Base-by-base conservation (phyloP, 2,113 vertebrate genomes). In the Ptychochromis oligacanthus region DNA sequence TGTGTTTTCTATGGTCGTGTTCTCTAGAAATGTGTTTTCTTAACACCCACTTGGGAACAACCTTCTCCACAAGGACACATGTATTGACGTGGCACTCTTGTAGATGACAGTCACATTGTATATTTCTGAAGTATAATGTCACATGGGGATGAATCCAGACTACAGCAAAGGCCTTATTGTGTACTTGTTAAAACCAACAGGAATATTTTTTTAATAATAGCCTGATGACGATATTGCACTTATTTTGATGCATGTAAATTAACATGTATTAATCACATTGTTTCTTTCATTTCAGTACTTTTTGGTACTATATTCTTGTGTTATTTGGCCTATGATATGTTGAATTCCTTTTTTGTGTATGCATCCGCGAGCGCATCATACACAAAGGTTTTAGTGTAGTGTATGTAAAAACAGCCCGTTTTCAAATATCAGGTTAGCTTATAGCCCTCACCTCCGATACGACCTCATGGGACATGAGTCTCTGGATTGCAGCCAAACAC, bases 401-500 rank as follows among this genome's bases (percentile, higher is more conserved):
- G 6, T 54, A 31, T 31, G 22, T 67, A 49, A 28, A 28, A 46
- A 67, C 17, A 46, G 43, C 5, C 38, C 2, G 26, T 26, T 46
- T 65, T 65, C 2, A 12, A 80, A 49, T 18, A 15, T 1, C 18
- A 26, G 11, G 12, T 8, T 1, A 12, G 56, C 26, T 65, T 28
- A 13, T 1, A 24, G 75, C 74, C 28, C 92, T 95, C 96, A 99
- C 98, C 98, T 99, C 98, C 83, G 98, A 99, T 59, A 99, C 98
- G 52, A 99, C 97, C 95, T 99, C 98, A 70, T 99, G 98, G 79
- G 98, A 98, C 98, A 99, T 99, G 81, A 99, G 98, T 87, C 98
- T 97, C 94, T 99, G 98, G 93, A 99, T 98, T 88, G 98, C 98
- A 46, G 98, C 97, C 88, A 99, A 94, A 93, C 98, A 99, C 2